Base-by-base conservation (phyloP, 2,888 invertebrate genomes). In the Morpho helenor region DNA sequence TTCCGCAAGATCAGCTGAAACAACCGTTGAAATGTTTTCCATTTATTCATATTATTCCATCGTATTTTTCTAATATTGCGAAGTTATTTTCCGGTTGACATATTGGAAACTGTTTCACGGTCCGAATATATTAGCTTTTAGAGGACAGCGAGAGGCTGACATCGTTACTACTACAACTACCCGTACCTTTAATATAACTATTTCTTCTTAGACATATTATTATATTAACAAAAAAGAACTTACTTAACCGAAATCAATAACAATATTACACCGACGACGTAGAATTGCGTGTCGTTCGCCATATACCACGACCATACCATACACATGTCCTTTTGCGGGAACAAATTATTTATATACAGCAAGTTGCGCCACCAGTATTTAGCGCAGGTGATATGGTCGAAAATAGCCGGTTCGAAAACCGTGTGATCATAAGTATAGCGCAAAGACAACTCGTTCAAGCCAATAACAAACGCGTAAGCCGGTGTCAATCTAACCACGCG, bases 271-370 rank as follows among this genome's bases (percentile, higher is more conserved):
- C 94, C 94, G 67, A 95, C 90, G 7, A 94, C 89, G 75, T 95
- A 95, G 79, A 95, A 95, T 79, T 95, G 95, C 61, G 94, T 95
- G 73, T 95, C 95, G 70, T 95, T 95, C 7, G 95, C 94, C 91
- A 96, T 93, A 70, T 96, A 96, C 95, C 95, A 96, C 50, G 94
- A 94, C 95, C 95, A 96, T 59, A 94, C 91, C 94, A 96, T 95
- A 77, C 95, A 96, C 91, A 95, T 94, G 74, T 96, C 95, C 31
- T 91, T 87, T 74, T 94, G 93, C 0, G 95, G 94, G 76, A 92
- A 96, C 75, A 95, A 92, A 73, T 96, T 96, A 80, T 96, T 96
- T 72, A 96, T 94, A 76, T 96, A 96, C 10, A 96, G 86, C n/a
- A 94, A 91, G 73, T 96, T 96, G 60, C 96, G 91, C 96, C 96